These are phyloP conservation scores for Cercocebus atys DNA, from an alignment of 2,113 vertebrate species.

Conservation along the genomic window DNA sequence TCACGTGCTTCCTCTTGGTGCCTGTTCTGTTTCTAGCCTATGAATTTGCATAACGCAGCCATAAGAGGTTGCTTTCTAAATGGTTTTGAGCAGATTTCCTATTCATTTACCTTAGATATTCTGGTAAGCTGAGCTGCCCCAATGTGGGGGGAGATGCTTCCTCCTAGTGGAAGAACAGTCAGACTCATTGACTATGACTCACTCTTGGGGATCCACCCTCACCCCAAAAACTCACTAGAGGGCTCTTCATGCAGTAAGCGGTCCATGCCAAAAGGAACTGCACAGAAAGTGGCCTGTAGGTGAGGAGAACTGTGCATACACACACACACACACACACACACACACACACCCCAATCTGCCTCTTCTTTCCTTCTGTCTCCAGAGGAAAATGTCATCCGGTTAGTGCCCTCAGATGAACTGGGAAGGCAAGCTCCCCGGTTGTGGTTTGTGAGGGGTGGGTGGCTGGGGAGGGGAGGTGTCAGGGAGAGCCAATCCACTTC, in stretches of 20 bases:
- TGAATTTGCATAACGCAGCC: neutral
- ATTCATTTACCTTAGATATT: neutral
- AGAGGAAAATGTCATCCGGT: conserved; percentile 14
- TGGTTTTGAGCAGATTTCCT: neutral
- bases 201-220: neutral
- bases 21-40: neutral
- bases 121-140: neutral
- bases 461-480: neutral
- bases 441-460: conserved; percentile 51
- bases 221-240: neutral
- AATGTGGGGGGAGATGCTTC: neutral
- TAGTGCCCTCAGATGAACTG: conserved; percentile 67
- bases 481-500: conserved; percentile 32
- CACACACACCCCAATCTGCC: neutral
- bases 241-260: neutral
- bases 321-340: fast-evolving
- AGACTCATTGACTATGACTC: neutral
- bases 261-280: neutral
- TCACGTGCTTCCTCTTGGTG: neutral
- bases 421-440: conserved; percentile 25
- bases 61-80: neutral
- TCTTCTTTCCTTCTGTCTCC: neutral
- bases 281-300: neutral
- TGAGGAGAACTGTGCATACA: neutral
- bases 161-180: neutral